These are phyloP conservation scores for Halcyon leucocephala DNA, from an alignment of 2,797 vertebrate species.

Conservation along the genomic window DNA sequence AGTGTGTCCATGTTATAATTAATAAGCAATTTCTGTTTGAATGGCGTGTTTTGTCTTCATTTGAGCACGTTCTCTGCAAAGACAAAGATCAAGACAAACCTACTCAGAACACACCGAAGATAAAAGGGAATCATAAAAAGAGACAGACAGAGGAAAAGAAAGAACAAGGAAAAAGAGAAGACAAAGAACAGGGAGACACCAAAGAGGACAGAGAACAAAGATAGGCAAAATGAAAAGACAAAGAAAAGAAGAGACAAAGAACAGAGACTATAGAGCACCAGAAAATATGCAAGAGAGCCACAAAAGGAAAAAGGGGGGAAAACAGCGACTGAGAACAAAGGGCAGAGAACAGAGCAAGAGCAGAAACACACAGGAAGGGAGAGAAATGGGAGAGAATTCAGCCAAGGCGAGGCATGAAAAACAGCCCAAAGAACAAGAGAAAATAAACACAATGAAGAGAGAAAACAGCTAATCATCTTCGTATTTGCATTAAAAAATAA, in stretches of 20 bases:
- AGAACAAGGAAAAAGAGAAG: conserved; percentile 71
- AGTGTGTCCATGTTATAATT: conserved; percentile 54
- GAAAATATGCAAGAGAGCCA: conserved; percentile 64
- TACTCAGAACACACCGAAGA: conserved; percentile 62
- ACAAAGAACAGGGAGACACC: conserved; percentile 70
- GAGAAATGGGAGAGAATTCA: conserved; percentile 39
- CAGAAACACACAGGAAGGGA: conserved; percentile 22
- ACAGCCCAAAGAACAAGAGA: conserved; percentile 21
- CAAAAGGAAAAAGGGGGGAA: conserved; percentile 29
- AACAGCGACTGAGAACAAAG: conserved; percentile 54
- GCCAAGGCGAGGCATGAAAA: conserved; percentile 20
- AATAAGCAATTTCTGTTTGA: conserved; percentile 67
- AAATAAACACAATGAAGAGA: conserved; percentile 41
- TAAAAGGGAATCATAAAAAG: conserved; percentile 70
- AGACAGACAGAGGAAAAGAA: conserved; percentile 66
- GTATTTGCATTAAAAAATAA: conserved; percentile 65
- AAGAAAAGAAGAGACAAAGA: conserved; percentile 63
- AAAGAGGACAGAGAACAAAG: conserved; percentile 71
- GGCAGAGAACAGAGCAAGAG: conserved; percentile 54
- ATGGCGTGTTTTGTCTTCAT: conserved; percentile 63
- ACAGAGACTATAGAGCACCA: conserved; percentile 58
- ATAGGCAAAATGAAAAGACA: conserved; percentile 70
- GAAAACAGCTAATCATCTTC: conserved; percentile 36
- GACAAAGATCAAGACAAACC: conserved; percentile 71
- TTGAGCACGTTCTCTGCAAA: conserved; percentile 65